Percentiles rank a stretch among this genome's conserved stretches.
Conservation (phyloP, 2,797 vertebrate genomes). For the Xenentodon cancila region DNA sequence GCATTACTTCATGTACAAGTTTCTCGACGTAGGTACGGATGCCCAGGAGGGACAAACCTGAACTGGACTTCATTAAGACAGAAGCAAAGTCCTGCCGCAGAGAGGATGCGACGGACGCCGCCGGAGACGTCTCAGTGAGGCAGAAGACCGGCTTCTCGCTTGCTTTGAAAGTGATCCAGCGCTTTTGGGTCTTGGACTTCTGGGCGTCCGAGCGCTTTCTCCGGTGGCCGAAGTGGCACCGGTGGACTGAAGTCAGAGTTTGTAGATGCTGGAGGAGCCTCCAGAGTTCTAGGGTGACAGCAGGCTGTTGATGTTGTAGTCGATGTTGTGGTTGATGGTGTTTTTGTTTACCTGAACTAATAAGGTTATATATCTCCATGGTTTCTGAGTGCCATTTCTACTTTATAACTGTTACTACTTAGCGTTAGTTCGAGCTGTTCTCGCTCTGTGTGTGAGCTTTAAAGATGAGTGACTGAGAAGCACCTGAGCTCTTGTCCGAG, state of each 20-base stretch:
- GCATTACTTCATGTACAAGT: constrained; percentile 38
- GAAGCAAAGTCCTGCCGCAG: constrained; percentile 29
- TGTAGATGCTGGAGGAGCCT: constrained; percentile 12
- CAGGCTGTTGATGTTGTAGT: constrained; percentile 67
- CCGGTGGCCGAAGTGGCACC: background rate
- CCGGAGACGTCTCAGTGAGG: background rate
- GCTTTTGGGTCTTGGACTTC: constrained; percentile 20
- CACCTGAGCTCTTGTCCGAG: constrained; percentile 39
- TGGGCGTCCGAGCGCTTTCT: background rate
- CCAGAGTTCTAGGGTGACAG: constrained; percentile 29
- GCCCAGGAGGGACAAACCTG: constrained; percentile 13
- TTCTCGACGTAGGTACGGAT: background rate
- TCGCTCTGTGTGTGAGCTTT: constrained; percentile 58
- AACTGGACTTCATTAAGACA: constrained; percentile 17
- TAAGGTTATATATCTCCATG: constrained; percentile 72
- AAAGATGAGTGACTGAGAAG: constrained; percentile 43
- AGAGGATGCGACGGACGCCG: background rate
- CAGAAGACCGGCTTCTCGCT: constrained; percentile 14
- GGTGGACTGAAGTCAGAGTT: constrained; percentile 6
- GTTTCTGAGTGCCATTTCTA: constrained; percentile 79
- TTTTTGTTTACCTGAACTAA: constrained; percentile 74
- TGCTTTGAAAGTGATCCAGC: background rate
- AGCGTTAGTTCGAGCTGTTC: constrained; percentile 66
- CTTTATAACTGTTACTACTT: constrained; percentile 75
- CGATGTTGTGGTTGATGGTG: constrained; percentile 70